Evolutionary conservation across 2,888 invertebrate genomes (phyloP).

Genomic region (Diaphora mendica): DNA sequence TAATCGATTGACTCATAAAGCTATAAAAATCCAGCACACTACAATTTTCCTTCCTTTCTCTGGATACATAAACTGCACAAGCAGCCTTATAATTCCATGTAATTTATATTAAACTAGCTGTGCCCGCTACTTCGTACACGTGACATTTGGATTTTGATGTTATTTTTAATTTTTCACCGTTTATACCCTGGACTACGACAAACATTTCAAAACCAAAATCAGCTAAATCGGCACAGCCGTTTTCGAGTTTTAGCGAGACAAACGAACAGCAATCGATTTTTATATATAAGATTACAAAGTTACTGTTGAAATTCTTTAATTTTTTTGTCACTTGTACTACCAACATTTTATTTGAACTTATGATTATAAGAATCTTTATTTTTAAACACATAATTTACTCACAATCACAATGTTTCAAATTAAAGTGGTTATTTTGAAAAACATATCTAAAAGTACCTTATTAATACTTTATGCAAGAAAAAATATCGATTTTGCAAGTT

Average conservation of each 20-base stretch:
- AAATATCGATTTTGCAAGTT: background rate
- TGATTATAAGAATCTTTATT: background rate
- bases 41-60: background rate
- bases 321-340: too few relatives aligned
- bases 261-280: too few relatives aligned
- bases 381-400: background rate
- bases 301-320: background rate
- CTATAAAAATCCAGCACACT: background rate
- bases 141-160: too few relatives aligned
- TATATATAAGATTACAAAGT: background rate
- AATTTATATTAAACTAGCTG: background rate
- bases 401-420: background rate
- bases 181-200: too few relatives aligned
- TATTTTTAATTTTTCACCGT: too few relatives aligned
- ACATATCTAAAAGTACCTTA: background rate
- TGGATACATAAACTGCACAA: background rate
- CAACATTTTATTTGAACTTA: background rate
- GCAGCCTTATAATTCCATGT: background rate
- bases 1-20: too few relatives aligned
- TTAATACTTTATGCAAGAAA: background rate
- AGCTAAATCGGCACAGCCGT: too few relatives aligned
- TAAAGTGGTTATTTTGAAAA: background rate
- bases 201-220: too few relatives aligned
- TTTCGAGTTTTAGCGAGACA: too few relatives aligned
- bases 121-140: too few relatives aligned